phyloP scores from a whole-genome alignment of 2,113 vertebrate species.

The Perca schrenkii region DNA sequence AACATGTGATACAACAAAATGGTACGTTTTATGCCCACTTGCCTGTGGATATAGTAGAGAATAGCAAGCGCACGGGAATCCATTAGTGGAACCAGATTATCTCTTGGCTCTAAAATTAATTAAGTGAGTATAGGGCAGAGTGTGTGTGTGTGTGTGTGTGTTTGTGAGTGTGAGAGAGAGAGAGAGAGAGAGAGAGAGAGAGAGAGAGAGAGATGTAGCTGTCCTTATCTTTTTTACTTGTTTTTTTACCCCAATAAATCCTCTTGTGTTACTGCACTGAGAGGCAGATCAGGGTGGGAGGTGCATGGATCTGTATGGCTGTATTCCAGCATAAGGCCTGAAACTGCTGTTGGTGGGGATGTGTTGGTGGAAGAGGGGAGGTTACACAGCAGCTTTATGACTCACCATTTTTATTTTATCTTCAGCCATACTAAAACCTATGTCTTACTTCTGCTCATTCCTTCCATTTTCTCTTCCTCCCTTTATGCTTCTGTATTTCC shows the following conservation, averaged over 20 bases:
- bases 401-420: constrained; percentile 49
- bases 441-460: constrained; percentile 1
- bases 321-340: constrained; percentile 47
- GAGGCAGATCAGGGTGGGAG: constrained; percentile 67
- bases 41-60: constrained; percentile 70
- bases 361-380: constrained; percentile 4
- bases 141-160: constrained; percentile 48
- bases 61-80: constrained; percentile 76
- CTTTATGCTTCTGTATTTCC: constrained; percentile 28
- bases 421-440: constrained; percentile 28
- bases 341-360: constrained; percentile 42
- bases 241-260: constrained; percentile 68
- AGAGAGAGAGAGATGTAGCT: constrained; percentile 58
- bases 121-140: constrained; percentile 69
- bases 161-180: constrained; percentile 20
- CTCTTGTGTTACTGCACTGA: constrained; percentile 60
- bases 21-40: constrained; percentile 75
- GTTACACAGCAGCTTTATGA: constrained; percentile 46
- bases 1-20: constrained; percentile 72
- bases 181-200: constrained; percentile 27
- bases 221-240: constrained; percentile 56
- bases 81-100: constrained; percentile 87
- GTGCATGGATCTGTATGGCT: constrained; percentile 40
- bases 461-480: constrained; percentile 10
- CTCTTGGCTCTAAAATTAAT: constrained; percentile 83